Conservation (phyloP, 2,888 invertebrate genomes). For the Ganaspis brasiliensis region DNA sequence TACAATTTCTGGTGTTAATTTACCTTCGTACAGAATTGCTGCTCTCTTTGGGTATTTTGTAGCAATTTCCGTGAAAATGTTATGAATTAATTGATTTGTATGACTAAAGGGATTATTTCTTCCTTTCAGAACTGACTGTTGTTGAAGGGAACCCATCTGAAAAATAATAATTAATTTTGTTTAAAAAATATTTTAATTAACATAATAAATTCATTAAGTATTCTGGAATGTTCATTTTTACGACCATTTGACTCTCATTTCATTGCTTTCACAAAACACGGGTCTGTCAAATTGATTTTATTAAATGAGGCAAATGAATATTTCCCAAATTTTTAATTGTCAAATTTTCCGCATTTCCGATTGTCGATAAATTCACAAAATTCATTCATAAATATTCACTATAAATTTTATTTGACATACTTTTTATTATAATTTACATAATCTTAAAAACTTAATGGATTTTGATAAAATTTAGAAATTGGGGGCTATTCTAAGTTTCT, state of each 20-base stretch:
- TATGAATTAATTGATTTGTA: slow-evolving; percentile 81
- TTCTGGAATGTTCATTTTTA: not conserved
- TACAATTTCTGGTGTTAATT: not conserved
- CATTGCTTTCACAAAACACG: not conserved
- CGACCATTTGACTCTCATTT: not conserved
- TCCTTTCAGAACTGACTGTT: slow-evolving; percentile 86
- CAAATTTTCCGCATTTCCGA: too few species aligned
- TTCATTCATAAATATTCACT: too few species aligned
- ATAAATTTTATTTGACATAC: too few species aligned
- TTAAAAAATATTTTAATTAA: not conserved
- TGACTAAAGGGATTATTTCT: slow-evolving; percentile 59
- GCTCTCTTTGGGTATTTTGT: slow-evolving; percentile 81
- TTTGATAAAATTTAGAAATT: too few species aligned
- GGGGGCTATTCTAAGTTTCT: too few species aligned
- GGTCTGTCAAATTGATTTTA: not conserved
- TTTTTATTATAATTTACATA: too few species aligned
- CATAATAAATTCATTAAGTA: not conserved
- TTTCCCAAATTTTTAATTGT: too few species aligned
- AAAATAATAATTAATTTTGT: slow-evolving; percentile 13
- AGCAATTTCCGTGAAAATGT: slow-evolving; percentile 84
- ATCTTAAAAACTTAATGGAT: too few species aligned
- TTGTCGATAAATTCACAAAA: too few species aligned
- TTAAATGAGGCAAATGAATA: too few species aligned
- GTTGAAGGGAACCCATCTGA: slow-evolving; percentile 89
- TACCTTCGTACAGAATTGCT: slow-evolving; percentile 86